These are phyloP conservation scores for Oryzias javanicus DNA, from an alignment of 2,113 vertebrate genomes.

Conservation along the genomic window DNA sequence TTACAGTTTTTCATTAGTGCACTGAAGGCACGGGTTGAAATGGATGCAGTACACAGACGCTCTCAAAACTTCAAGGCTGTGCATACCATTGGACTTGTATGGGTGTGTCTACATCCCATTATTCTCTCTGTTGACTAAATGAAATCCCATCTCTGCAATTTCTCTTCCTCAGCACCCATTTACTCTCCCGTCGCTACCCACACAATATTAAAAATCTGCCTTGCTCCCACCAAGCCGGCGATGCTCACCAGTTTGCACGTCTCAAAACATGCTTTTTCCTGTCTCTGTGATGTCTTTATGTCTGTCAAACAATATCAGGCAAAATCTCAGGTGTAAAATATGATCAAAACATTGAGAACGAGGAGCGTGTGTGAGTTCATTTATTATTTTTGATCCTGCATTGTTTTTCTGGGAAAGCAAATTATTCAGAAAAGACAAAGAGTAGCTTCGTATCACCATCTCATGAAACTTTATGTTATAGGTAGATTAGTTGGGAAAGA, in stretches of 20 bases:
- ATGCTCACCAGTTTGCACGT: conserved; percentile 13
- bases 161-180: conserved; percentile 58
- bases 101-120: conserved; percentile 42
- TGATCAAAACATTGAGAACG: conserved; percentile 20
- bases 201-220: conserved; percentile 62
- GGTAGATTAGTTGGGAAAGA: too few relatives aligned
- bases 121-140: conserved; percentile 49
- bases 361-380: conserved; percentile 18
- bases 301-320: conserved; percentile 58
- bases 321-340: conserved; percentile 53
- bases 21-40: conserved; percentile 9
- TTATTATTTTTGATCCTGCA: conserved; percentile 17
- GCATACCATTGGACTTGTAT: conserved; percentile 2
- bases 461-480: too few relatives aligned
- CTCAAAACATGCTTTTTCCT: conserved; percentile 38
- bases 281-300: conserved; percentile 48
- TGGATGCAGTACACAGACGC: conserved; percentile 5
- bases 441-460: not conserved
- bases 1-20: conserved; percentile 60
- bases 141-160: conserved; percentile 51
- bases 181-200: conserved; percentile 36
- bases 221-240: conserved; percentile 26
- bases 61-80: conserved; percentile 28
- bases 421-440: conserved; percentile 23
- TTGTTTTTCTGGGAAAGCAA: conserved; percentile 23